Evolutionary conservation across 2,113 vertebrate genomes (phyloP).

Genomic region (Probosciger aterrimus): DNA sequence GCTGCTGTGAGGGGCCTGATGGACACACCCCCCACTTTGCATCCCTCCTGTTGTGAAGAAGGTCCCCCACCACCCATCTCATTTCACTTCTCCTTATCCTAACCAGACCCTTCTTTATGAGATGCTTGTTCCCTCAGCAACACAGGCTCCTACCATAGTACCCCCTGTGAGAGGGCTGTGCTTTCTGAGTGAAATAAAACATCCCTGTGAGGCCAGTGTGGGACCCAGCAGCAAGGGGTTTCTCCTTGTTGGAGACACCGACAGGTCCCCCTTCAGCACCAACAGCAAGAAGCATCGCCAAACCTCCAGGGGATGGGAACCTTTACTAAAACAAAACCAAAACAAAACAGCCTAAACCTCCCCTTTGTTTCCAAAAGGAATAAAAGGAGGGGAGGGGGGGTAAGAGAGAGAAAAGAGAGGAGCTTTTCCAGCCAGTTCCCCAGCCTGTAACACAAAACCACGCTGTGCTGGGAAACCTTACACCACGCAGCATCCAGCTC

Average conservation of each 20-base stretch:
- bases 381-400: background rate
- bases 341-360: background rate
- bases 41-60: background rate
- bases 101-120: background rate
- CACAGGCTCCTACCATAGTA: background rate
- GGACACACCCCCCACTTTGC: background rate
- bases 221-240: background rate
- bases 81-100: background rate
- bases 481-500: conserved; percentile 57
- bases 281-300: background rate
- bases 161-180: background rate
- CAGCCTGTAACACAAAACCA: conserved; percentile 64
- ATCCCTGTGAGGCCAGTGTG: fast-evolving
- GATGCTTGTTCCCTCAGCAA: background rate
- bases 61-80: background rate
- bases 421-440: conserved; percentile 33
- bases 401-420: background rate
- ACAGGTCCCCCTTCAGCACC: background rate
- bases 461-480: conserved; percentile 64
- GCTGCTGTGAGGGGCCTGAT: background rate
- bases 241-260: background rate
- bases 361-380: conserved; percentile 6
- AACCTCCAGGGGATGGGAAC: background rate
- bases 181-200: background rate
- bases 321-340: background rate